Evolutionary conservation across 2,888 invertebrate species (phyloP).

Genomic region (Scaptodrosophila latifasciaeformis): DNA sequence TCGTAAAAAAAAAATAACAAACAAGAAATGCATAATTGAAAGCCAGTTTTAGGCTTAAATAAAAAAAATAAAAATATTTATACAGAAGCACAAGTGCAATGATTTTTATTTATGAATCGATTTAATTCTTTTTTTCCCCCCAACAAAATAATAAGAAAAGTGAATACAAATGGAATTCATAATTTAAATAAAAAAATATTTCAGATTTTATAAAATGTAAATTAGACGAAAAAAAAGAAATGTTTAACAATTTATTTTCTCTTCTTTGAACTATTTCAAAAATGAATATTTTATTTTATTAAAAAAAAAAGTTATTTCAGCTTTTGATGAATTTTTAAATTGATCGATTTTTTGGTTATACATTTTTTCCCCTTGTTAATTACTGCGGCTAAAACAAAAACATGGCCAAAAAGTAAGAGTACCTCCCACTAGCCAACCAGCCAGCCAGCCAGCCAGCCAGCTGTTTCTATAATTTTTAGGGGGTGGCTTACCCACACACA

Average conservation of each 20-base stretch:
- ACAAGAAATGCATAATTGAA: constrained; percentile 51
- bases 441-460: constrained; percentile 2
- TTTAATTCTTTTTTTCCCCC: background rate
- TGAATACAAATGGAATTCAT: background rate
- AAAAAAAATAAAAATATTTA: constrained; percentile 28
- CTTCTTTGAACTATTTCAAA: background rate
- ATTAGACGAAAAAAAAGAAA: too few species aligned
- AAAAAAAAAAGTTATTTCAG: background rate
- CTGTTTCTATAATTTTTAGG: too few species aligned
- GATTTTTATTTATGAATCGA: constrained; percentile 8
- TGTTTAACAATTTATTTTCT: too few species aligned
- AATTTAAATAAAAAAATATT: background rate
- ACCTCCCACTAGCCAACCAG: background rate
- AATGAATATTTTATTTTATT: constrained; percentile 5
- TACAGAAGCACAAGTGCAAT: constrained; percentile 59
- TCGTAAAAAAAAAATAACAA: constrained; percentile 17
- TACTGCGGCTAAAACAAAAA: constrained; percentile 7
- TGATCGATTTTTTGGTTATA: background rate
- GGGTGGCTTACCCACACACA: background rate
- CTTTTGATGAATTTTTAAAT: background rate
- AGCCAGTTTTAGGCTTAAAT: constrained; percentile 50
- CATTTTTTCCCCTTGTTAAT: background rate
- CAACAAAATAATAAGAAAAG: constrained; percentile 22
- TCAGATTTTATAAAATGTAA: too few species aligned
- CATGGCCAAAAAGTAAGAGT: constrained; percentile 2